phyloP scores from a whole-genome alignment of 35 echinoderm and acorn worm genomes.

The Ophioderma brevispina region DNA sequence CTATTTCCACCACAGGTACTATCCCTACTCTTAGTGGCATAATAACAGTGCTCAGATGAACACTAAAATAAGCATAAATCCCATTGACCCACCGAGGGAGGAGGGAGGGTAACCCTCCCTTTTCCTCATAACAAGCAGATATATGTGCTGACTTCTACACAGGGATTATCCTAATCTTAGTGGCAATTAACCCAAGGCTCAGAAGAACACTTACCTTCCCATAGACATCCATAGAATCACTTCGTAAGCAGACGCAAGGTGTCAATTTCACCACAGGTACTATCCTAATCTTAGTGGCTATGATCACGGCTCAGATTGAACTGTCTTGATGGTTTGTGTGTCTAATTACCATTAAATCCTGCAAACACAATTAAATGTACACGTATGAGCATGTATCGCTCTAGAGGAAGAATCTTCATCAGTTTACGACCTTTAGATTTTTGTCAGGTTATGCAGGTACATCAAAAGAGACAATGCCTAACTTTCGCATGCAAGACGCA shows the following conservation, averaged over 20 bases:
- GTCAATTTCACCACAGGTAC: conserved; percentile 50
- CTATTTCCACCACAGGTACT: no score
- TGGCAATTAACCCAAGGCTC: neutral
- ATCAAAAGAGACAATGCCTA: no score
- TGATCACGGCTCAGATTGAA: conserved; percentile 77
- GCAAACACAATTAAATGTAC: conserved; percentile 12
- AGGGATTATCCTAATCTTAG: neutral
- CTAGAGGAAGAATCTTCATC: neutral
- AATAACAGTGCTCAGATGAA: no score
- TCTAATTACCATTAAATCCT: conserved; percentile 62
- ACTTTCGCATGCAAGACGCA: no score
- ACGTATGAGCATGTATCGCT: neutral
- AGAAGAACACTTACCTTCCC: conserved; percentile 73
- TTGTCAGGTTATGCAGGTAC: no score
- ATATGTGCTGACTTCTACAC: no score
- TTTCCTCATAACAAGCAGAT: no score
- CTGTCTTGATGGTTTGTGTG: conserved; percentile 33
- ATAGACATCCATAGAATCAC: conserved; percentile 93
- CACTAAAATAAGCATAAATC: no score
- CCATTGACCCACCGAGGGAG: no score
- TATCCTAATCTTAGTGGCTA: conserved; percentile 67
- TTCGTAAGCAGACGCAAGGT: conserved; percentile 68
- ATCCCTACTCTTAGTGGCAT: no score
- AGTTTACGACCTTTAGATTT: no score
- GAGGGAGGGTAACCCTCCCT: no score